phyloP scores from a whole-genome alignment of 2,888 invertebrate genomes.

The Branchellion lobata region DNA sequence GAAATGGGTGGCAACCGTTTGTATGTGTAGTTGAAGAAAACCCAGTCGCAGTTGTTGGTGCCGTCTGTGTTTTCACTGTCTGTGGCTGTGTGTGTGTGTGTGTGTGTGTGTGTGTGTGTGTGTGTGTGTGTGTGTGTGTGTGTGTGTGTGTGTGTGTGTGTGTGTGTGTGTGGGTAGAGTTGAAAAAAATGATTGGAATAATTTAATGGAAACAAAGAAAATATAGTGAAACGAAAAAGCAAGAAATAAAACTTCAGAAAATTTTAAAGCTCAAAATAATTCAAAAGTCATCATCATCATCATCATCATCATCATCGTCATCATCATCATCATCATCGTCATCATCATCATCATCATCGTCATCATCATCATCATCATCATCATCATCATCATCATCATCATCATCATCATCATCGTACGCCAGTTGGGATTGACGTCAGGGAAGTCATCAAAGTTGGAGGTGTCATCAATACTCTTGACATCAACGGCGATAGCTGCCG shows the following conservation, averaged over 20 bases:
- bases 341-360: background rate
- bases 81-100: conserved; percentile 22
- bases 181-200: background rate
- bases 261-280: background rate
- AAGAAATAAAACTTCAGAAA: background rate
- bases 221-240: background rate
- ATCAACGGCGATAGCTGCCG: conserved; percentile 95
- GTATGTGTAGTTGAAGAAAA: conserved; percentile 99
- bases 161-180: no score
- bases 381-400: no score
- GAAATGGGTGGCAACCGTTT: no score
- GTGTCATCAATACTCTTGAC: conserved; percentile 99
- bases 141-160: no score
- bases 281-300: background rate
- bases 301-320: background rate
- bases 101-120: no score
- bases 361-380: conserved; percentile 13
- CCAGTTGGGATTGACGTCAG: conserved; percentile 89
- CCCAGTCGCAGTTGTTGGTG: conserved; percentile 81
- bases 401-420: conserved; percentile 47
- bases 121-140: no score
- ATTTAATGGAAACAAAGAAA: background rate
- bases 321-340: conserved; percentile 5
- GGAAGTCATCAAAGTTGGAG: conserved; percentile 99
- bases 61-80: conserved; percentile 49